These are phyloP conservation scores for Megaceryle torquata DNA, from an alignment of 2,113 vertebrate genomes.

Conservation along the genomic window DNA sequence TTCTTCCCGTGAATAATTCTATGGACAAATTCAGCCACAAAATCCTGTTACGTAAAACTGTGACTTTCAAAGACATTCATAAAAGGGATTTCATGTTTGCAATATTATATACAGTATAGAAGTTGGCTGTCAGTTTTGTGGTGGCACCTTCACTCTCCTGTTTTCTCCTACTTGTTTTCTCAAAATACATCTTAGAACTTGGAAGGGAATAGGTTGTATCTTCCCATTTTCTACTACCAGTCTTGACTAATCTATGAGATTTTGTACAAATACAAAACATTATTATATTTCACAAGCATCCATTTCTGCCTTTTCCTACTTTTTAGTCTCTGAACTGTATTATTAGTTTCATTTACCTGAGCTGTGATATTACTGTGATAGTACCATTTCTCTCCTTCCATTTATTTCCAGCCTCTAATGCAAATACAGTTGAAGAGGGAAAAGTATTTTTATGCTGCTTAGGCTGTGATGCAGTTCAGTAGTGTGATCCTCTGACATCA, in stretches of 20 bases:
- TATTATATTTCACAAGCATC: not conserved
- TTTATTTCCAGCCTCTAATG: not conserved
- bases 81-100: not conserved
- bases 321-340: not conserved
- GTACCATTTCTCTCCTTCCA: not conserved
- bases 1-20: not conserved
- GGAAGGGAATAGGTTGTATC: not conserved
- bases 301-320: not conserved
- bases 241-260: not conserved
- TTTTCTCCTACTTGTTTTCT: slow-evolving; percentile 14
- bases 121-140: not conserved
- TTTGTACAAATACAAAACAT: not conserved
- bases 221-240: not conserved
- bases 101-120: not conserved
- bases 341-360: not conserved
- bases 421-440: not conserved
- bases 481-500: slow-evolving; percentile 28
- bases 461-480: not conserved
- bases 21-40: not conserved
- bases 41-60: not conserved
- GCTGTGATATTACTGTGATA: not conserved
- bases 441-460: not conserved
- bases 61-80: not conserved
- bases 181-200: not conserved
- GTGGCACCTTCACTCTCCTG: not conserved